Evolutionary conservation across 2,113 vertebrate species (phyloP), one percentile per base, ranked within the genome.

Genomic region (Microcebus lehilahytsara): DNA sequence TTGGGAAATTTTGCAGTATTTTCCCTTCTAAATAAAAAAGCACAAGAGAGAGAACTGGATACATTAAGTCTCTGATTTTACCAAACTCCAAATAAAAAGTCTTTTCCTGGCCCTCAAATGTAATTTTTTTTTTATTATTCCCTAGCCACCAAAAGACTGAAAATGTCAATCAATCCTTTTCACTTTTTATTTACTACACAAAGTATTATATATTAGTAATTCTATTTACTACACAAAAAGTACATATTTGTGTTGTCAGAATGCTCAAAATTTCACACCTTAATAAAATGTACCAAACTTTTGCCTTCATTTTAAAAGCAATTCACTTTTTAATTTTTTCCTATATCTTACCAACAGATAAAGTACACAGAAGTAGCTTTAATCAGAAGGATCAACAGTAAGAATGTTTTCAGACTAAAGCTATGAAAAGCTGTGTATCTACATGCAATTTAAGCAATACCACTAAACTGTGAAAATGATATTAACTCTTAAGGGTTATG

Each of bases 151-250:
- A 92, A 81, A 46, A 85, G 37, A 90, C 32, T 80, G n/a, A 95
- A 89, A 92, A 96, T 85, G 79, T 2, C 46, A 67, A 74, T 85
- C 56, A 95, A 85, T 51, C 11, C n/a, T 13, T 71, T 72, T 93
- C 71, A 72, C 8, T 64, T 94, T 78, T 91, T 72, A 88, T 64
- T 84, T 88, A 89, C 58, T 83, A 78, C 89, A 84, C 67, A 53
- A 92, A 85, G 11, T 75, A 62, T 53, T 58, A 67, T 6, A 46
- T 23, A 77, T 62, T 74, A 60, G 1, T 84, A 30, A 37, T 64
- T 42, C 3, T 84, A 78, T 58, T 90, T 86, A 69, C 37, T 64
- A 37, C 46, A 75, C 46, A 75, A 85, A 94, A 95, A 78, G 9
- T 64, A 62, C 4, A 37, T 40, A 60, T 5, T 62, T 77, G 17